Base-by-base conservation (phyloP, 2,888 invertebrate genomes). In the Drosophila differens region DNA sequence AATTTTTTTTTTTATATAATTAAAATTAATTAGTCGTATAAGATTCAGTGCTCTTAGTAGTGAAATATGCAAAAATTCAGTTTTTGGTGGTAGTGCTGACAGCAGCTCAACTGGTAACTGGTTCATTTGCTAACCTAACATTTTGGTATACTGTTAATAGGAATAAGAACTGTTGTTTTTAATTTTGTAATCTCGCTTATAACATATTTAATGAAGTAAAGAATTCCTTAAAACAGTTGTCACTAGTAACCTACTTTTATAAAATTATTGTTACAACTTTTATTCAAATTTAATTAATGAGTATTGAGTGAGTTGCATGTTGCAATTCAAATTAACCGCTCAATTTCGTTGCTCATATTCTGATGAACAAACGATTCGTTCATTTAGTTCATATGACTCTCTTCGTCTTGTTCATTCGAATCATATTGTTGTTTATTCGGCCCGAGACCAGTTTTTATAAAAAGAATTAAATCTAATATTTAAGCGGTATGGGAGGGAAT, bases 401-500 rank as follows among this genome's bases (percentile, higher is more conserved):
- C 16, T 61, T 74, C 57, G 37, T 37, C 61, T 44, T 35, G 47
- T 41, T 62, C 35, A 37, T 53, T 77, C 53, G 37, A 47, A 39
- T 52, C 19, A 30, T 41, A 54, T 51, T 52, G 33, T 58, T 55
- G 37, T 69, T 64, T 58, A 30, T 47, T 60, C 49, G 49, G n/a
- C 41, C 47, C 30, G 19, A 37, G 9, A 3, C 1, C 25, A 10
- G 37, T 12, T 39, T 41, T 44, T 33, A 30, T 19, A 30, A 58
- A 39, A 49, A 12, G 61, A 22, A 7, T 39, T 12, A 28, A 54
- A 3, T 14, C 9, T n/a, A n/a, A 52, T 49, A n/a, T 28, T 19
- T 5, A n/a, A n/a, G 41, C 7, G 12, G 53, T 14, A 79, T 81
- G 79, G 32, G 37, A 5, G 51, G 22, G 1, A 59, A 39, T 19